Percentiles rank a stretch among this genome's conserved stretches.
Evolutionary conservation across 1,140 invertebrate species (phyloP).

Genomic region (Helicoverpa zea): DNA sequence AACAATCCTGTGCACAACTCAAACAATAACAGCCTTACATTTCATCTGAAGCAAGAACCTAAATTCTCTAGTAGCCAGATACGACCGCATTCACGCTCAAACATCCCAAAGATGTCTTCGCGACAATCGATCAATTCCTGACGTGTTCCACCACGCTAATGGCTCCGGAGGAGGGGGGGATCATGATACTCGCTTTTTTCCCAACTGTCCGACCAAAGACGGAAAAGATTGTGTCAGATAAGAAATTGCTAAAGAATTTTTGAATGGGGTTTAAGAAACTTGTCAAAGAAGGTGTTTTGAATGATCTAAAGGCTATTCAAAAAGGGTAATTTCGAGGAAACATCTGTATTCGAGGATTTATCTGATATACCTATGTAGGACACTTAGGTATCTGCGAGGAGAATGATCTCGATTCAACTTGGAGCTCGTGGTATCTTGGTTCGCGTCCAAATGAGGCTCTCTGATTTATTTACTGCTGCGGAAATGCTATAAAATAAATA

Average conservation of each 20-base stretch:
- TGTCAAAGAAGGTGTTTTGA: constrained; percentile 1
- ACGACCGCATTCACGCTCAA: constrained; percentile 22
- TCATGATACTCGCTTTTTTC: constrained; percentile 32
- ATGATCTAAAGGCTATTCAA: neutral
- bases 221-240: constrained; percentile 21
- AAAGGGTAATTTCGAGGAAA: constrained; percentile 3
- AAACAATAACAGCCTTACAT: neutral
- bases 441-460: constrained; percentile 3
- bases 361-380: neutral
- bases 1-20: no score
- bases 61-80: constrained; percentile 13
- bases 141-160: constrained; percentile 54
- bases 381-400: neutral
- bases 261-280: constrained; percentile 32
- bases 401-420: neutral
- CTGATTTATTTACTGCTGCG: constrained; percentile 9
- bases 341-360: neutral
- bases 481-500: constrained; percentile 2
- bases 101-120: constrained; percentile 33
- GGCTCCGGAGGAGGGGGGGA: constrained; percentile 39
- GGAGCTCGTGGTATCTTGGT: neutral
- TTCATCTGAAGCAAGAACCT: neutral
- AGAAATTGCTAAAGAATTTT: constrained; percentile 30
- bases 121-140: constrained; percentile 56
- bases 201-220: constrained; percentile 1